Conservation (phyloP, 2,113 vertebrate species). For the Cisticola juncidis region DNA sequence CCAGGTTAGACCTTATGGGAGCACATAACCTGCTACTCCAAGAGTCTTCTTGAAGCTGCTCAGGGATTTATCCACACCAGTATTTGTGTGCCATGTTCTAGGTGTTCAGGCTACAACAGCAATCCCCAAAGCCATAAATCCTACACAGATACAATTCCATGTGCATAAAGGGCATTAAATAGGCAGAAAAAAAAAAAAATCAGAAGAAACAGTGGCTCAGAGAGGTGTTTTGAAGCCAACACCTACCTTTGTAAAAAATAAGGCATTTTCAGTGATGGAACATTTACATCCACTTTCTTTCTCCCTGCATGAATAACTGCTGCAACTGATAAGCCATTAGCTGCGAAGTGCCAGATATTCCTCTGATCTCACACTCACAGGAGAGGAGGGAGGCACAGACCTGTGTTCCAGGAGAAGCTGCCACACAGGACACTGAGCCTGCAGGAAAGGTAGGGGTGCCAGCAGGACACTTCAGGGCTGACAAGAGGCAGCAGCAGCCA, state of each 20-base stretch:
- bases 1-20: not conserved
- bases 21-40: not conserved
- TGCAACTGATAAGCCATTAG: not conserved
- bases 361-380: not conserved
- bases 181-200: not conserved
- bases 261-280: not conserved
- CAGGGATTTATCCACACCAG: not conserved
- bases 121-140: not conserved
- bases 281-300: not conserved
- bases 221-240: not conserved
- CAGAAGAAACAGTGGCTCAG: not conserved
- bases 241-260: not conserved
- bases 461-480: not conserved
- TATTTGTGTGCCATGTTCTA: not conserved
- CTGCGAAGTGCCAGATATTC: not conserved
- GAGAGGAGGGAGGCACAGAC: not conserved
- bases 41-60: not conserved
- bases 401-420: not conserved
- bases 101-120: not conserved
- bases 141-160: not conserved
- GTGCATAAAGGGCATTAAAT: not conserved
- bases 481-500: not conserved
- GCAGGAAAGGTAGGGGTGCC: not conserved
- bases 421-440: accelerated
- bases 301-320: not conserved